Evolutionary conservation across 2,797 vertebrate genomes (phyloP), one percentile per base, ranked within the genome.

Genomic region (Sebastes flavidus): DNA sequence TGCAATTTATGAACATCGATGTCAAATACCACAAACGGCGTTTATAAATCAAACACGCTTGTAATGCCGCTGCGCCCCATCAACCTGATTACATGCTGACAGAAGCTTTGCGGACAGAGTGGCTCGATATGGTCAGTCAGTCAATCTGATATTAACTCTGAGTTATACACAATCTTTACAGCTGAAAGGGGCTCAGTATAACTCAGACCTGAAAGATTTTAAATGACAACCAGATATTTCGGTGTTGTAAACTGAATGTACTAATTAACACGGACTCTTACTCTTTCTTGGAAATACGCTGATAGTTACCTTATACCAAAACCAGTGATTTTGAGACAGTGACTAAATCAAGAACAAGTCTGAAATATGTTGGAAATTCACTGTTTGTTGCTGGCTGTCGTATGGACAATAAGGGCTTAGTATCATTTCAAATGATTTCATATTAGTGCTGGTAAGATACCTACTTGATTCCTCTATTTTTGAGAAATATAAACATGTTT

Each of bases 1-100:
- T 2, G 6, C 68, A 65, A 86, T 89, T 75, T 88, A 91, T 84
- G 82, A 83, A 75, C 72, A 27, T 1, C 1, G 22, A 65, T 46
- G 79, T 86, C 75, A 81, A 77, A 88, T 56, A 59, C 65, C 13
- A 30, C 24, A 32, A 80, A 67, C 66, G 1, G 63, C 46, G 67
- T 81, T 83, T 83, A 73, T 86, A 92, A 90, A 90, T 92, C 85
- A 88, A 72, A 69, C 60, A 6, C 32, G 0, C 70, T 86, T 70
- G 77, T 85, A 78, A 78, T 3, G 77, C 62, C 2, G 72, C 87
- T 18, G 75, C 75, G 58, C 30, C 78, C 85, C 82, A 91, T 92
- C 87, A 86, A 67, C 72, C 85, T 87, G 83, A 89, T 90, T 90
- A 86, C 81, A 67, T 42, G 70, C 83, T 36, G 72, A 88, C 82